phyloP scores from a whole-genome alignment of 2,797 vertebrate genomes.

The Dermochelys coriacea region DNA sequence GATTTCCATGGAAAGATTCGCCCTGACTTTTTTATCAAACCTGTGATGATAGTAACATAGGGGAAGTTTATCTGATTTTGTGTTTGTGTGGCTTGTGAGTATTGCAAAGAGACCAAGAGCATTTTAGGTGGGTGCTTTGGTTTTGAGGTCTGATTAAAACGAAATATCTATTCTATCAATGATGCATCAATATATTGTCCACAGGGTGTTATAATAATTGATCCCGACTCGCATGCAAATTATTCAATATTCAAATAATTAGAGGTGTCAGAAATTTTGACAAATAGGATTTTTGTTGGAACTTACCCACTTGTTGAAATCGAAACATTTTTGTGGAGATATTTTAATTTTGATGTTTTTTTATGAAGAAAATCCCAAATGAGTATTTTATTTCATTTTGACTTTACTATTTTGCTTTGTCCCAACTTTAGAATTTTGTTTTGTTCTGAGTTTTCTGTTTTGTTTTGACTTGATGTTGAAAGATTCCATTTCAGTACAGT shows the following conservation, averaged over 20 bases:
- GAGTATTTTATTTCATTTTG: not conserved
- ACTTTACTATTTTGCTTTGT: not conserved
- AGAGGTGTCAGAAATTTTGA: too few species aligned
- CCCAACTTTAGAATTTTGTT: not conserved
- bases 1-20: not conserved
- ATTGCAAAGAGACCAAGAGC: not conserved
- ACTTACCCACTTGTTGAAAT: not conserved
- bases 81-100: not conserved
- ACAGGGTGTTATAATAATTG: too few species aligned
- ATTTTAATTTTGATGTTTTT: fast-evolving
- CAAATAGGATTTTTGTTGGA: not conserved
- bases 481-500: not conserved
- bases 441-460: not conserved
- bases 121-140: not conserved
- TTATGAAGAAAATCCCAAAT: not conserved
- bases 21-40: not conserved
- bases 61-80: not conserved
- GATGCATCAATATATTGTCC: too few species aligned
- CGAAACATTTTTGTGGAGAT: fast-evolving
- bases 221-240: too few species aligned
- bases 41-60: too few species aligned
- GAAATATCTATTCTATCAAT: too few species aligned
- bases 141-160: not conserved
- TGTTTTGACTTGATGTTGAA: not conserved
- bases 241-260: too few species aligned